Evolutionary conservation across 2,888 invertebrate species (phyloP), one percentile per base, ranked within the genome.

Genomic region (Parnassius mnemosyne): DNA sequence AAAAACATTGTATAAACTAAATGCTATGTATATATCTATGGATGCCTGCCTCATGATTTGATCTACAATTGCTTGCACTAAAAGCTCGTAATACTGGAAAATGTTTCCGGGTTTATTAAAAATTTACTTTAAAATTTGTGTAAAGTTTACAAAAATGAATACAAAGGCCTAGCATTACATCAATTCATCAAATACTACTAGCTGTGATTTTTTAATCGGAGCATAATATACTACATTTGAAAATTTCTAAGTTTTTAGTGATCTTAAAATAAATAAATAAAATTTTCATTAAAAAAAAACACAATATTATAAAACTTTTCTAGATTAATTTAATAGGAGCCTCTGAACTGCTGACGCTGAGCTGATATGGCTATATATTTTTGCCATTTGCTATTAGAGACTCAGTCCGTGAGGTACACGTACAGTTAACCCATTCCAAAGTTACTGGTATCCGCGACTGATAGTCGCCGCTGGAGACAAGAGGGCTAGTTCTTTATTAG

Each of bases 81-180:
- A 70, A 70, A 68, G 70, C 68, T 51, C 65, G 51, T 71, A 71
- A 71, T 69, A 71, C 71, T 70, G 68, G 64, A 60, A 60, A 52
- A 50, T 51, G 46, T 49, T 49, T 49, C 49, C 11, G 13, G n/a
- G 9, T 13, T 9, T 13, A 49, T 43, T 43, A 43, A 43, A 10
- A 11, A 43, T 43, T 9, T 13, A n/a, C n/a, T 9, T 49, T 49
- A 13, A 13, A n/a, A 16, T 43, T 11, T 13, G 47, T 16, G 13
- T 13, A 13, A 9, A 13, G n/a, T 49, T 13, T 7, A 13, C 16
- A 13, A 49, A n/a, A 13, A 13, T 49, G 10, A 49, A 13, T 49
- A 49, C 1, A 13, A 49, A 49, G 9, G n/a, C 49, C n/a, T 49
- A 10, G n/a, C 44, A 44, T 46, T 58, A 50, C n/a, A 10, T 34